Evolutionary conservation across 1,140 invertebrate species (phyloP).

Genomic region (Copidosoma floridanum): DNA sequence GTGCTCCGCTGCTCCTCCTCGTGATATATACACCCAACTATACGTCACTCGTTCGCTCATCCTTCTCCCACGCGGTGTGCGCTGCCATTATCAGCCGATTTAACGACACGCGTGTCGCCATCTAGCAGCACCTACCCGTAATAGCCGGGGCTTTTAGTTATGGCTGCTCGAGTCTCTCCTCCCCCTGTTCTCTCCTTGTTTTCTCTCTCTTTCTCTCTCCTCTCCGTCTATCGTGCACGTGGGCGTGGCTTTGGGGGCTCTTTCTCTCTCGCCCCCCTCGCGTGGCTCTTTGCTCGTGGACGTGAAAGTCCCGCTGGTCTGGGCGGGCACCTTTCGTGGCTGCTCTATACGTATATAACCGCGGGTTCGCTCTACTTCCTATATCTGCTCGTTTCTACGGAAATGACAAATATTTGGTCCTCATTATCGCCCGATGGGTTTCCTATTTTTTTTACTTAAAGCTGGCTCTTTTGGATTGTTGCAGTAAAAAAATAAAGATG

Average conservation of each 20-base stretch:
- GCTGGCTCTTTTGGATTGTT: too few relatives aligned
- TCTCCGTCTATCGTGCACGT: constrained; percentile 16
- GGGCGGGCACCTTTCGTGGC: constrained; percentile 1
- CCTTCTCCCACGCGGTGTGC: neutral
- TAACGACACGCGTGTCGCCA: constrained; percentile 36
- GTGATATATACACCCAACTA: too few relatives aligned
- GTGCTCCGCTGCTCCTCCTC: too few relatives aligned
- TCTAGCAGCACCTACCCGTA: constrained; percentile 39
- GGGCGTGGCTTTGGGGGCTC: constrained; percentile 38
- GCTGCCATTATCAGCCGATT: neutral
- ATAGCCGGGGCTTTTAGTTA: constrained; percentile 44
- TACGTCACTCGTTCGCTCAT: neutral
- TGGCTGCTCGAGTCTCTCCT: too few relatives aligned
- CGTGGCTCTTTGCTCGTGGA: constrained; percentile 23
- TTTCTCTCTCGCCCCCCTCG: too few relatives aligned
- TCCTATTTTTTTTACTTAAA: too few relatives aligned
- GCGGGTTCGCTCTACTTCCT: neutral
- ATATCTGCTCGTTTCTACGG: neutral
- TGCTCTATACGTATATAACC: too few relatives aligned
- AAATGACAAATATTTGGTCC: constrained; percentile 20
- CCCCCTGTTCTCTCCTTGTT: too few relatives aligned
- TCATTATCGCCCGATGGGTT: constrained; percentile 20
- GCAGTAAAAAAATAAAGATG: too few relatives aligned
- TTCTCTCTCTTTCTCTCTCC: too few relatives aligned
- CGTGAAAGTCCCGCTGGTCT: neutral